phyloP scores from a whole-genome alignment of 35 echinoderm and acorn worm genomes.

The Apostichopus californicus region DNA sequence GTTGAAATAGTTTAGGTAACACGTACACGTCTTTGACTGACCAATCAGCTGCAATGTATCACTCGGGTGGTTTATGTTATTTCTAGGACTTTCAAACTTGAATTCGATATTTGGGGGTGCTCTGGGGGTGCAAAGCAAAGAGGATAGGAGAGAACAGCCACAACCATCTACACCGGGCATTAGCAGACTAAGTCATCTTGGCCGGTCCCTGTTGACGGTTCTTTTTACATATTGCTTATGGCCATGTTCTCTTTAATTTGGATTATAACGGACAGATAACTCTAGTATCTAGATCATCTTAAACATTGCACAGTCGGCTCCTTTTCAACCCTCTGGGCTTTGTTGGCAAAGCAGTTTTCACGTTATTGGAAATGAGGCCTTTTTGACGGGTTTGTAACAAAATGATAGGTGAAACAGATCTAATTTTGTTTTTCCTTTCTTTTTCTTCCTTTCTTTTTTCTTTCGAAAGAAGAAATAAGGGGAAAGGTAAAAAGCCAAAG shows the following conservation, averaged over 20 bases:
- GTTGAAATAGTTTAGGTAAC: too few relatives aligned
- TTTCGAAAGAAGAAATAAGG: background rate
- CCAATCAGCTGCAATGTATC: too few relatives aligned
- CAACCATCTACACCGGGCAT: background rate
- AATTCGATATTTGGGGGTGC: conserved; percentile 10
- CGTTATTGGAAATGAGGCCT: conserved; percentile 33
- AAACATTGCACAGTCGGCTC: conserved; percentile 31
- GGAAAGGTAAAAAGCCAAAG: background rate
- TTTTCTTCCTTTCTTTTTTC: background rate
- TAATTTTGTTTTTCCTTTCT: background rate
- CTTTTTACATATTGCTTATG: conserved; percentile 16
- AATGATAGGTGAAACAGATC: conserved; percentile 5
- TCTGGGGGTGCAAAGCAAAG: background rate
- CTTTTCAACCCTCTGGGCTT: conserved; percentile 21
- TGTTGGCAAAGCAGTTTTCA: conserved; percentile 40
- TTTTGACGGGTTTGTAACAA: background rate
- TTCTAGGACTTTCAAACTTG: conserved; percentile 2
- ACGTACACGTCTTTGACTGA: too few relatives aligned
- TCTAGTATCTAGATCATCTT: conserved; percentile 32
- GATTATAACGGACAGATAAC: conserved; percentile 20
- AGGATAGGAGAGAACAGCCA: background rate
- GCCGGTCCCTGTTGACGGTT: background rate
- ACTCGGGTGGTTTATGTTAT: background rate
- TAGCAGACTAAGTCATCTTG: conserved; percentile 13
- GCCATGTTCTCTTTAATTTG: conserved; percentile 42